Percentiles rank a stretch among this genome's conserved stretches.
Evolutionary conservation across 2,797 vertebrate species (phyloP).

Genomic region (Halcyon chelicuti): DNA sequence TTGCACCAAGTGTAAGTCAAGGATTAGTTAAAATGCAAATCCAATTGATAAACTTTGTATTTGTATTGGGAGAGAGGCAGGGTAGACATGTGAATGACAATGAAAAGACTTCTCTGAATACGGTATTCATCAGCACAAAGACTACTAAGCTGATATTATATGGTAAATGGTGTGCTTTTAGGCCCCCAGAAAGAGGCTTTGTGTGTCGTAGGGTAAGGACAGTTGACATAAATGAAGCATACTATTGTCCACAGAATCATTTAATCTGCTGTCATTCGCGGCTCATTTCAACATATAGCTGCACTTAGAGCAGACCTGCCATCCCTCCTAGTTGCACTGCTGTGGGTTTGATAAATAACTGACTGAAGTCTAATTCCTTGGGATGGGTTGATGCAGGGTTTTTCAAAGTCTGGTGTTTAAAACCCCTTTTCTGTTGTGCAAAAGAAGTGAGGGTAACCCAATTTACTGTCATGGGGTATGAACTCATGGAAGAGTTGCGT

Average conservation of each 20-base stretch:
- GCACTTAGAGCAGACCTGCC: conserved; percentile 42
- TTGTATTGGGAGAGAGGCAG: not conserved
- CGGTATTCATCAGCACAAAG: conserved; percentile 45
- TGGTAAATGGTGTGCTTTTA: conserved; percentile 58
- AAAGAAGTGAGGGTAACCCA: not conserved
- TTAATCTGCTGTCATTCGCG: not conserved
- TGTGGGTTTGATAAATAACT: conserved; percentile 26
- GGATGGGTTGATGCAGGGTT: not conserved
- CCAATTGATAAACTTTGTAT: not conserved
- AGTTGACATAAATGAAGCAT: conserved; percentile 53
- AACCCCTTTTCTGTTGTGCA: not conserved
- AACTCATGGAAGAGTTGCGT: not conserved
- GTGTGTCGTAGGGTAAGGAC: conserved; percentile 37
- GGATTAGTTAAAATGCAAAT: not conserved
- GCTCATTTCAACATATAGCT: conserved; percentile 14
- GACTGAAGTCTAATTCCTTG: not conserved
- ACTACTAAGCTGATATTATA: conserved; percentile 39
- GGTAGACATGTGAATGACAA: not conserved
- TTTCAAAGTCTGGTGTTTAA: not conserved
- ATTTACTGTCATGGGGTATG: not conserved
- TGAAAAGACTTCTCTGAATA: conserved; percentile 2
- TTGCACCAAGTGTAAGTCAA: not conserved
- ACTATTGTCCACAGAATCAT: conserved; percentile 30
- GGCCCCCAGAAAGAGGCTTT: conserved; percentile 40
- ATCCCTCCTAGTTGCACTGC: conserved; percentile 30